Base-by-base conservation (phyloP, 2,888 invertebrate genomes). In the Cantharis nigra region DNA sequence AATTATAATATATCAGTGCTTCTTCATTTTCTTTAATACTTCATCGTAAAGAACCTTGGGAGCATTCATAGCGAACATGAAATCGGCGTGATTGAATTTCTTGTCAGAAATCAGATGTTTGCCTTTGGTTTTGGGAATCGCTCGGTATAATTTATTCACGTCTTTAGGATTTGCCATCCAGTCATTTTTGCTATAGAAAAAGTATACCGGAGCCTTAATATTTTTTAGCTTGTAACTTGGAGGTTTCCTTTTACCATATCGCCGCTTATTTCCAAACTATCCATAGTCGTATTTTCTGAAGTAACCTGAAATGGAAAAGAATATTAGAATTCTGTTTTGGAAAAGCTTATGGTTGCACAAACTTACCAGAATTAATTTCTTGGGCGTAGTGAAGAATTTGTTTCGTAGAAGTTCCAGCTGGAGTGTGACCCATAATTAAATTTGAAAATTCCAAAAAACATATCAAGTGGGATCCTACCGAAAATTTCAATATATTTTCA, bases 331-430 rank as follows among this genome's bases (percentile, higher is more conserved):
- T 18, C 2, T 0, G 10, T 0, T 18, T 65, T 18, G 0, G 5
- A 11, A 65, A 33, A 67, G 16, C 3, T n/a, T 18, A 10, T 3
- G 9, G 18, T 5, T 69, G 1, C 1, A 11, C 20, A 7, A 67
- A 14, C 62, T 71, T 75, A 79, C 83, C 81, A 23, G 89, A 89
- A n/a, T 87, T 83, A 18, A 92, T 90, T 9, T 91, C 89, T 87
- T 95, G 95, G 0, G 90, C 92, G 84, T 91, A 95, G 85, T 95
- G 95, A 9, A 92, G 88, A n/a, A 95, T 87, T 85, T 94, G 94
- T 82, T 91, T 90, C 2, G 91, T 90, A 0, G 94, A 90, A 2
- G 81, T 69, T 65, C 87, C 87, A 65, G 87, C 87, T 11, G 88
- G 88, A 11, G 85, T 81, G 49, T 85, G 83, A n/a, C 82, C 85